phyloP scores from a whole-genome alignment of 2,797 vertebrate genomes.

The Sternotherus odoratus region DNA sequence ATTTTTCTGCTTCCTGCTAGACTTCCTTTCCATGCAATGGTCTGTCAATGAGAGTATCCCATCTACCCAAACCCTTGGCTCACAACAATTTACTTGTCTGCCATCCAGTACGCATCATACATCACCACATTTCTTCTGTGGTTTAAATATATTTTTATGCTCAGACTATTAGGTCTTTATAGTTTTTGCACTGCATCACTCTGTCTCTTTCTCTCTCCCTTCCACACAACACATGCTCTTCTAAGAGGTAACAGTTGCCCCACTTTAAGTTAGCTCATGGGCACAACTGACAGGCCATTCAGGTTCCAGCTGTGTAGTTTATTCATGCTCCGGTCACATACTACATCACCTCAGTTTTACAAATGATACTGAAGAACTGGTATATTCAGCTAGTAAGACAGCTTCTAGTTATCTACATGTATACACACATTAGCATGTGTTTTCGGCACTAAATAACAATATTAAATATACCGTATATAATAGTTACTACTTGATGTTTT shows the following conservation, averaged over 20 bases:
- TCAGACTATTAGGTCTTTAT: constrained; percentile 2
- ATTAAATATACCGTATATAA: constrained; percentile 59
- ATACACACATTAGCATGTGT: constrained; percentile 29
- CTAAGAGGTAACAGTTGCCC: constrained; percentile 18
- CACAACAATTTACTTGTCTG: neutral
- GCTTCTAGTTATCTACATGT: constrained; percentile 27
- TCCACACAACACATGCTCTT: neutral
- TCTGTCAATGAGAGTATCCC: neutral
- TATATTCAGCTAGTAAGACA: constrained; percentile 61
- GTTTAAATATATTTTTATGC: constrained; percentile 28
- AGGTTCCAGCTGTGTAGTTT: constrained; percentile 64
- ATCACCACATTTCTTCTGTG: constrained; percentile 19
- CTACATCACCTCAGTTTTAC: constrained; percentile 55
- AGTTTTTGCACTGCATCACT: neutral
- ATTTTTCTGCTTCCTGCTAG: constrained; percentile 11
- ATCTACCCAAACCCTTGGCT: constrained; percentile 20
- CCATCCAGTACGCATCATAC: neutral
- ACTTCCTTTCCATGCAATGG: neutral
- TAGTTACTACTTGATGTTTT: constrained; percentile 62
- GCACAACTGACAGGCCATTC: neutral
- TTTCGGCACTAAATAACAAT: constrained; percentile 43
- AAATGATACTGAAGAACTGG: constrained; percentile 53
- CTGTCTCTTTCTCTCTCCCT: neutral
- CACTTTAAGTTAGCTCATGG: neutral
- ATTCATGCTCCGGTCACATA: constrained; percentile 58